phyloP scores from a whole-genome alignment of 2,888 invertebrate species.

The Chirona hameri region DNA sequence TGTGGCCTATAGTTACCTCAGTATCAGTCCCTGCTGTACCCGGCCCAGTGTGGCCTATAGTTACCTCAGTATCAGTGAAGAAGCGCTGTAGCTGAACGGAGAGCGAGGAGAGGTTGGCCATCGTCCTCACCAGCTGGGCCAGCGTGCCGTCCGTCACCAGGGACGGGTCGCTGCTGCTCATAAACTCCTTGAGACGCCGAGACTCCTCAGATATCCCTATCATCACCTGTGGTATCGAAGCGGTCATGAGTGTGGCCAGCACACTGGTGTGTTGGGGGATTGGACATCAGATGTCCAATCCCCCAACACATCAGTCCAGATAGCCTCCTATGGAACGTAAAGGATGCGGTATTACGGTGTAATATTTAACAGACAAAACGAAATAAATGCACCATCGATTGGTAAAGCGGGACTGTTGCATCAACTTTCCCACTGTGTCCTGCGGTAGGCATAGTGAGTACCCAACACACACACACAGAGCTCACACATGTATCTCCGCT shows the following conservation, averaged over 20 bases:
- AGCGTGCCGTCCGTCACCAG: neutral
- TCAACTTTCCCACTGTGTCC: too few species aligned
- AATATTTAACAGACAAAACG: neutral
- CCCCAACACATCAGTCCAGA: neutral
- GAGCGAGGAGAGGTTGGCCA: neutral
- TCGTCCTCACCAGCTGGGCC: neutral
- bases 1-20: too few species aligned
- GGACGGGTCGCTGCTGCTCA: neutral
- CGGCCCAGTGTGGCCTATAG: too few species aligned
- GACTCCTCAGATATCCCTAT: neutral
- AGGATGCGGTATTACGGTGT: too few species aligned
- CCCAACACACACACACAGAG: too few species aligned
- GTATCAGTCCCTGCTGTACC: too few species aligned
- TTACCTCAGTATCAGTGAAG: neutral
- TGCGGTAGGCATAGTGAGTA: too few species aligned
- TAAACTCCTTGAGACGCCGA: neutral
- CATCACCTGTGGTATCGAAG: neutral
- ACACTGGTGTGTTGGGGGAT: neutral
- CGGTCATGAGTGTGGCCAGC: neutral
- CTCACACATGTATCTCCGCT: too few species aligned
- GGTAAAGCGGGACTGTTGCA: too few species aligned
- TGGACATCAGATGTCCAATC: neutral
- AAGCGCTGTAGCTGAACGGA: neutral
- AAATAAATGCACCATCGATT: too few species aligned
- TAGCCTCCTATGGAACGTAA: neutral